phyloP scores from a whole-genome alignment of 2,888 invertebrate species.

The Heliconius ismenius region DNA sequence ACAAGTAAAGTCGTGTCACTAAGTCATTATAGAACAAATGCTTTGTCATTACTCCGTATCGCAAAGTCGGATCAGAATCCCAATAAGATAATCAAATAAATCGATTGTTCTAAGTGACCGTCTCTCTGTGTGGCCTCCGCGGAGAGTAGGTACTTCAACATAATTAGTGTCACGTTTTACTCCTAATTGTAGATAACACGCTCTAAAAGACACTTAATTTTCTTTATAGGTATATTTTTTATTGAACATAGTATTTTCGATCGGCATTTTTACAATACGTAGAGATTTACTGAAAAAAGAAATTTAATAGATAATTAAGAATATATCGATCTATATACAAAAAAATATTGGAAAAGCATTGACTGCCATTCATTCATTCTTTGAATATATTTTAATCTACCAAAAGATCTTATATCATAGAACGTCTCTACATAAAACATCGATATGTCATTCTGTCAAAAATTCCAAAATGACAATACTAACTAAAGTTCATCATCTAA shows the following conservation, averaged over 20 bases:
- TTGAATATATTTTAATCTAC: background rate
- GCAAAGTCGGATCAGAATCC: constrained; percentile 70
- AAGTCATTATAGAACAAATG: constrained; percentile 39
- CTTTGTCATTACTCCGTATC: constrained; percentile 62
- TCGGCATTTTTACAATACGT: background rate
- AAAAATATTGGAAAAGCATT: background rate
- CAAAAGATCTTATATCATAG: background rate
- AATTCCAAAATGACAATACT: constrained; percentile 46
- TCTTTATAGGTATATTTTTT: background rate
- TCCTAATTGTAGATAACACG: constrained; percentile 26
- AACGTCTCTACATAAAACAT: background rate
- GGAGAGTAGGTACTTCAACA: constrained; percentile 57
- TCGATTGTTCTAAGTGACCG: constrained; percentile 65
- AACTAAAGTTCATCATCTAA: constrained; percentile 72
- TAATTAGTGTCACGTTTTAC: constrained; percentile 59
- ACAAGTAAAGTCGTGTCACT: background rate
- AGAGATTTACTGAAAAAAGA: no score
- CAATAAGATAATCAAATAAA: constrained; percentile 72
- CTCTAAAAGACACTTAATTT: background rate
- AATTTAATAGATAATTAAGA: background rate
- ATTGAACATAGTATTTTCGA: background rate
- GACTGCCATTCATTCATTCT: background rate
- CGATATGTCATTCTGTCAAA: constrained; percentile 11
- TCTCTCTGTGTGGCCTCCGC: constrained; percentile 63
- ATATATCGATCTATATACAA: background rate